phyloP scores from a whole-genome alignment of 2,888 invertebrate genomes.

The Machimus rusticus region DNA sequence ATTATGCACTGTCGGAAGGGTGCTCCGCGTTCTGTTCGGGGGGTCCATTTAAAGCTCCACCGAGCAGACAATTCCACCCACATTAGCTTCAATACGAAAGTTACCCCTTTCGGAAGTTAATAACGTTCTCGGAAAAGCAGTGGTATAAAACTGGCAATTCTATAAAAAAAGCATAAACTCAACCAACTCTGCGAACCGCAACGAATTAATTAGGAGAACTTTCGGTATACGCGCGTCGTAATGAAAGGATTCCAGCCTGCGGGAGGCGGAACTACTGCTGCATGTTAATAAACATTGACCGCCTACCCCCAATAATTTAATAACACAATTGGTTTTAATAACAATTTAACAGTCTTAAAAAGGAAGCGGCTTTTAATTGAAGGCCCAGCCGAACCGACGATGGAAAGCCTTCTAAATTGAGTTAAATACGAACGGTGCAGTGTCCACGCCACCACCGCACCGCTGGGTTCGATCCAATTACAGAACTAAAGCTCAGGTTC shows the following conservation, averaged over 20 bases:
- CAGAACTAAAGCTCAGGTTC: background rate
- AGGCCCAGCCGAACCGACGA: background rate
- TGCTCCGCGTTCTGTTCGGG: background rate
- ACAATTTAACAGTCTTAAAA: background rate
- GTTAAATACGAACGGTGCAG: background rate
- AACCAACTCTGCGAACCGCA: background rate
- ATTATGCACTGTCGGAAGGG: background rate
- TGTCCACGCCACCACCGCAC: background rate
- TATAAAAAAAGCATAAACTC: background rate
- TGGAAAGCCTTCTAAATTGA: background rate
- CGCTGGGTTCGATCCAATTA: background rate
- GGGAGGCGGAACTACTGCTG: background rate
- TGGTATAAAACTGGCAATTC: background rate
- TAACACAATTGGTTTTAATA: background rate
- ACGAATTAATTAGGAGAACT: background rate
- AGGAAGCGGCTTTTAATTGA: background rate
- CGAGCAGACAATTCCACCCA: background rate
- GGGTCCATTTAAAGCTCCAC: background rate
- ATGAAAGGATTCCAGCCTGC: background rate
- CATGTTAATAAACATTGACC: background rate
- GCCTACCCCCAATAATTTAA: background rate
- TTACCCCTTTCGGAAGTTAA: background rate
- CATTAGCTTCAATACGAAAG: background rate
- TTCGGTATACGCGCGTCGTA: background rate
- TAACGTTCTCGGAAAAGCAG: background rate